Base-by-base conservation (phyloP, 2,888 invertebrate species). In the Lasioglossum lativentre region DNA sequence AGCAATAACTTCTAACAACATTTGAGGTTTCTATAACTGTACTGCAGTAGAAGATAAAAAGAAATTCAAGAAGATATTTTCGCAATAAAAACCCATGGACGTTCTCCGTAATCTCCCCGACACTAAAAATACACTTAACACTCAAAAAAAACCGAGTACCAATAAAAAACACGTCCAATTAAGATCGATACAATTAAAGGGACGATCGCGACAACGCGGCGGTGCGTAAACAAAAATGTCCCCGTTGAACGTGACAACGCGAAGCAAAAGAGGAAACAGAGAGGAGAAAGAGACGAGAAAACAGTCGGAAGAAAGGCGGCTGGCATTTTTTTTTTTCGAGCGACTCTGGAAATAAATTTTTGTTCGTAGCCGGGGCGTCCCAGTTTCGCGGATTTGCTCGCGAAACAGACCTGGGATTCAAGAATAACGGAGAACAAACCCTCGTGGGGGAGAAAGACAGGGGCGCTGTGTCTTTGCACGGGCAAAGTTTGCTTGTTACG, bases 401-500 rank as follows among this genome's bases (percentile, higher is more conserved):
- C 30, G 77, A 47, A 70, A 77, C 78, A 76, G 40, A 38, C 82
- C 74, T 5, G 16, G 63, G 76, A 74, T 79, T 74, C 59, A 68
- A 73, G 72, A 79, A 78, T 74, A 82, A 76, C 59, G 76, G 68
- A 66, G 45, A 82, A 85, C 82, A 85, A 82, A 86, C 72, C 85
- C 74, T 40, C 73, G 68, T 47, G 23, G 63, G 16, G 30, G 19
- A 79, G 72, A 83, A 74, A 23, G 77, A 47, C 59, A 56, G 40
- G 40, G 68, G 16, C 19, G 16, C 19, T 30, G 74, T 71, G 34
- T 47, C 76, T 77, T 77, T 52, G 52, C 47, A 34, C 47, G 27
- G 82, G 79, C 34, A 70, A 85, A 82, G 77, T 86, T 85, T 82
- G 74, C 85, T 86, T 82, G 85, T 85, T 86, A 82, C 66, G 77